Evolutionary conservation across 2,113 vertebrate species (phyloP).

Genomic region (Silurus asotus): DNA sequence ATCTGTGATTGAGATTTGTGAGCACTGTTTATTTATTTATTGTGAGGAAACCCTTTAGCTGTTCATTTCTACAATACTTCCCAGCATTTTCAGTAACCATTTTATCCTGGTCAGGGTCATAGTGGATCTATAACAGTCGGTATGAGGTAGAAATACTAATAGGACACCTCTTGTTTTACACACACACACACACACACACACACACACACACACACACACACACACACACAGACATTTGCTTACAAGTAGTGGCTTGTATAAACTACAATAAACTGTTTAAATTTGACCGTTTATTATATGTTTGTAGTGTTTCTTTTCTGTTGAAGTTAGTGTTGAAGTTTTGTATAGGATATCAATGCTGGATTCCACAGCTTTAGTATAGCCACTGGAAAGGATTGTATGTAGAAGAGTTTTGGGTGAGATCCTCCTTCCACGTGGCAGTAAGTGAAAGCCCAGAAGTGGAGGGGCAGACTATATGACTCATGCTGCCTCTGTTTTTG

Average conservation of each 20-base stretch:
- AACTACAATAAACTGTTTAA: not conserved
- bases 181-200: too few relatives aligned
- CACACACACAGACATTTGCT: not conserved
- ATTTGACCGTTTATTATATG: not conserved
- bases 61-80: not conserved
- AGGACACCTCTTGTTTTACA: not conserved
- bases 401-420: constrained; percentile 69
- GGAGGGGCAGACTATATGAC: constrained; percentile 46
- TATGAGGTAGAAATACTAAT: not conserved
- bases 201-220: not conserved
- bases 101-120: not conserved
- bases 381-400: constrained; percentile 61
- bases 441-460: constrained; percentile 39
- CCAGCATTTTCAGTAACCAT: not conserved
- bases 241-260: too few relatives aligned
- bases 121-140: not conserved
- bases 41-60: not conserved
- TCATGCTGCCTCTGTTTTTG: constrained; percentile 43
- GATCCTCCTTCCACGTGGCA: constrained; percentile 76
- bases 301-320: not conserved
- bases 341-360: not conserved
- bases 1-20: constrained; percentile 50
- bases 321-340: not conserved
- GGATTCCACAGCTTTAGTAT: constrained; percentile 54
- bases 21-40: not conserved